A percentile compares a stretch with the other conserved stretches of the same genome.
phyloP scores from a whole-genome alignment of 2,888 invertebrate genomes.

The Electrophaes corylata region DNA sequence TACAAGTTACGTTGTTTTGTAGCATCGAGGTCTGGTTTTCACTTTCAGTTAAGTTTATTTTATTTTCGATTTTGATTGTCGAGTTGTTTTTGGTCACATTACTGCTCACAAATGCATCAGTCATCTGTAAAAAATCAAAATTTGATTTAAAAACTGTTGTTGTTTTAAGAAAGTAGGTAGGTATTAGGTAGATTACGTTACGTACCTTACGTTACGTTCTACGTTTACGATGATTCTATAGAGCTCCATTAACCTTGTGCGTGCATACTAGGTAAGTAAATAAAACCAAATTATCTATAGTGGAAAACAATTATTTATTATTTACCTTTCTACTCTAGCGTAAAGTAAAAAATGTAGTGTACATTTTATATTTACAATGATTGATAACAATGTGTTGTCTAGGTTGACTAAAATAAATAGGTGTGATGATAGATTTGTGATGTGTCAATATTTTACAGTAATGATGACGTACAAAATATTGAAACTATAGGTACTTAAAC shows the following conservation, averaged over 20 bases:
- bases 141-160: not conserved
- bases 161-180: no score
- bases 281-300: constrained; percentile 41
- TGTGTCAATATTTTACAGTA: not conserved
- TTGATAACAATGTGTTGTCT: constrained; percentile 24
- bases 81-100: constrained; percentile 36
- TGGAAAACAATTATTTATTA: constrained; percentile 31
- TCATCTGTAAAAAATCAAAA: constrained; percentile 58
- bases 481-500: not conserved
- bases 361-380: constrained; percentile 31
- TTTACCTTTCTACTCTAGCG: constrained; percentile 9
- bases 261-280: constrained; percentile 20
- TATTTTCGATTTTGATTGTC: constrained; percentile 19
- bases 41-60: constrained; percentile 26
- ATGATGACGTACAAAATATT: not conserved
- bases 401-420: constrained; percentile 36
- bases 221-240: not conserved
- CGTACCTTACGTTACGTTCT: no score
- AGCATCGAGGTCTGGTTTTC: not conserved
- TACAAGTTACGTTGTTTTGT: constrained; percentile 14
- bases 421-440: constrained; percentile 22
- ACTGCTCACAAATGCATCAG: constrained; percentile 54
- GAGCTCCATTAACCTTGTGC: constrained; percentile 4
- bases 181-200: no score
- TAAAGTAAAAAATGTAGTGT: constrained; percentile 1